Conservation (phyloP, 2,113 vertebrate species). For the Pomatostomus ruficeps region DNA sequence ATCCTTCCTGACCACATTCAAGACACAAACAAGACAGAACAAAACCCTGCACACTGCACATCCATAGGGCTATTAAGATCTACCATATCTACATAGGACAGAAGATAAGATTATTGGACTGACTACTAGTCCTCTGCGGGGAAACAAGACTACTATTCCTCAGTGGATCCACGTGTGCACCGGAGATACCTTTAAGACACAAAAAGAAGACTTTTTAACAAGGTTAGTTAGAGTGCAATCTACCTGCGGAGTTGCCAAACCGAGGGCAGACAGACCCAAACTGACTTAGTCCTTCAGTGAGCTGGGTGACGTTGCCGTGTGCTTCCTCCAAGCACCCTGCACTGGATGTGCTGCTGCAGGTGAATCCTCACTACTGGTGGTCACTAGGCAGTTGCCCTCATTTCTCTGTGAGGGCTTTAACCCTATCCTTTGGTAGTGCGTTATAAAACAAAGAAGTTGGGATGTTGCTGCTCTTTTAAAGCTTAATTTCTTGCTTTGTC, state of each 20-base stretch:
- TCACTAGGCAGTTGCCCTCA: constrained; percentile 12
- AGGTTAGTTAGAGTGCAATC: constrained; percentile 75
- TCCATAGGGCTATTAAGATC: constrained; percentile 76
- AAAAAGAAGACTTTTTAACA: constrained; percentile 75
- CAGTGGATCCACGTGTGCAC: constrained; percentile 72
- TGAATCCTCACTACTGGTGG: not conserved
- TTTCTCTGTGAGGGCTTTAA: not conserved
- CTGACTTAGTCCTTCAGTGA: not conserved
- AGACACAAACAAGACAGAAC: constrained; percentile 35
- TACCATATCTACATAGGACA: constrained; percentile 77
- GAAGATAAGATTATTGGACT: constrained; percentile 79
- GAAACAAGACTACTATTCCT: constrained; percentile 75
- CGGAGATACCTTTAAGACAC: constrained; percentile 73
- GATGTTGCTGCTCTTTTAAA: constrained; percentile 5
- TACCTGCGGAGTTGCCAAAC: constrained; percentile 50
- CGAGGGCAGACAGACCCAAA: constrained; percentile 38
- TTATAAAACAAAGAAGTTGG: not conserved
- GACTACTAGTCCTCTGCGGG: constrained; percentile 75
- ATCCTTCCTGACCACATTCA: constrained; percentile 11
- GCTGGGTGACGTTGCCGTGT: not conserved
- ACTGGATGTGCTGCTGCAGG: constrained; percentile 19
- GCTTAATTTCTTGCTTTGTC: constrained; percentile 11
- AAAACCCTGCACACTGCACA: constrained; percentile 62
- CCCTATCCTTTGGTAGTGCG: not conserved
- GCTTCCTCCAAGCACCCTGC: not conserved